phyloP scores from a whole-genome alignment of 2,113 vertebrate genomes.

The Notiomystis cincta region DNA sequence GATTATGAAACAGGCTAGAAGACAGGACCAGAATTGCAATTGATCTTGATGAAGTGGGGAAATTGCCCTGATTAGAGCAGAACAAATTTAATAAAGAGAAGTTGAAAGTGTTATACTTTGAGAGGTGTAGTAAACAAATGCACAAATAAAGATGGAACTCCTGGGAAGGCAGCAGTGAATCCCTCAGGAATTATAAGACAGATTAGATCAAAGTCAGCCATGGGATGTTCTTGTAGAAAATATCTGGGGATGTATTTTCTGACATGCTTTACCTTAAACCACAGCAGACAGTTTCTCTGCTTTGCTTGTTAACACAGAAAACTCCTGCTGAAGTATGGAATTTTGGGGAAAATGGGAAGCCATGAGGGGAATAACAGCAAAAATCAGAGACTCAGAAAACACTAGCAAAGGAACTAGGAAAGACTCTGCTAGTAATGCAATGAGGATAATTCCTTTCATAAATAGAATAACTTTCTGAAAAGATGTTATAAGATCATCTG shows the following conservation, averaged over 20 bases:
- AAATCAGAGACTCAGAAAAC: neutral
- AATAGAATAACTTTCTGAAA: neutral
- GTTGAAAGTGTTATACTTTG: neutral
- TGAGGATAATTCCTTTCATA: neutral
- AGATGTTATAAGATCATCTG: neutral
- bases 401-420: neutral
- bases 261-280: neutral
- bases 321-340: neutral
- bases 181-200: neutral
- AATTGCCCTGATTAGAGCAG: slow-evolving; percentile 17
- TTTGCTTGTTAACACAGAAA: neutral
- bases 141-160: neutral
- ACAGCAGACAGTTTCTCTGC: neutral
- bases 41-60: slow-evolving; percentile 13
- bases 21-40: neutral
- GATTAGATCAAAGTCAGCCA: neutral
- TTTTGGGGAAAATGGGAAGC: neutral
- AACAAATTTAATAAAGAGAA: neutral
- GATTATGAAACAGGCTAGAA: neutral
- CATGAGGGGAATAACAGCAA: neutral
- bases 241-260: neutral
- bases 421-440: neutral
- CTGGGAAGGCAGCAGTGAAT: neutral
- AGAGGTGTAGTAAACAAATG: neutral
- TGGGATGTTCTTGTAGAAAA: neutral